Conservation (phyloP, 2,888 invertebrate species). For the Drosophila ezoana region DNA sequence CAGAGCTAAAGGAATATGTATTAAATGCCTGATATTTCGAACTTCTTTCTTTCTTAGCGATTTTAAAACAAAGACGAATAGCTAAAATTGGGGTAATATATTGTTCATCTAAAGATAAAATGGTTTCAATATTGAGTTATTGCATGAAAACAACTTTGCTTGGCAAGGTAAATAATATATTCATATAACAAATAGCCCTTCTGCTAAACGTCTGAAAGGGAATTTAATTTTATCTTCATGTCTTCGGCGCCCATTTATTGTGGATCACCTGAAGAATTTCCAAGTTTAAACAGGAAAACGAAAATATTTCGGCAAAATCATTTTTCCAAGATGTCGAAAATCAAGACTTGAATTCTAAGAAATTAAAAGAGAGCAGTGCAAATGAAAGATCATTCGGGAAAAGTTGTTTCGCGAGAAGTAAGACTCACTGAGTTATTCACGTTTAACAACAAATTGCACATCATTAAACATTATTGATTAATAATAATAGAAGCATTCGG, state of each 20-base stretch:
- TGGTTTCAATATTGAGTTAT: too few relatives aligned
- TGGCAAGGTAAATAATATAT: too few relatives aligned
- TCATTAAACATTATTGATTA: constrained; percentile 50
- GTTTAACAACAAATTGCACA: constrained; percentile 51
- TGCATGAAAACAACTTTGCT: too few relatives aligned
- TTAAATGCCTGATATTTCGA: too few relatives aligned
- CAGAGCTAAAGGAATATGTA: too few relatives aligned
- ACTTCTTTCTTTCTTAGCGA: too few relatives aligned
- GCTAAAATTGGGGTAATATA: too few relatives aligned
- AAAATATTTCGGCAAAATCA: constrained; percentile 29
- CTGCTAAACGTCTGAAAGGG: too few relatives aligned
- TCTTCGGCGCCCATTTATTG: not conserved
- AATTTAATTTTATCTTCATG: not conserved
- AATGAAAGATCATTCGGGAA: constrained; percentile 13
- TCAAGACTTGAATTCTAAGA: constrained; percentile 27
- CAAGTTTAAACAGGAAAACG: constrained; percentile 1
- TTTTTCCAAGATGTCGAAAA: constrained; percentile 16
- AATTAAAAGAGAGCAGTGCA: constrained; percentile 5
- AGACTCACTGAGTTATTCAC: constrained; percentile 11
- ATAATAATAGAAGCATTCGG: constrained; percentile 8
- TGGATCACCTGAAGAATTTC: not conserved
- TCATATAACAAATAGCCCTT: too few relatives aligned
- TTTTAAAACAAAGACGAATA: too few relatives aligned
- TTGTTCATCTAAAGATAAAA: too few relatives aligned
- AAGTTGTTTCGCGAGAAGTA: constrained; percentile 29